Percentiles rank a stretch among this genome's conserved stretches.
Conservation (phyloP, 2,888 invertebrate species). For the Trichogramma evanescens region DNA sequence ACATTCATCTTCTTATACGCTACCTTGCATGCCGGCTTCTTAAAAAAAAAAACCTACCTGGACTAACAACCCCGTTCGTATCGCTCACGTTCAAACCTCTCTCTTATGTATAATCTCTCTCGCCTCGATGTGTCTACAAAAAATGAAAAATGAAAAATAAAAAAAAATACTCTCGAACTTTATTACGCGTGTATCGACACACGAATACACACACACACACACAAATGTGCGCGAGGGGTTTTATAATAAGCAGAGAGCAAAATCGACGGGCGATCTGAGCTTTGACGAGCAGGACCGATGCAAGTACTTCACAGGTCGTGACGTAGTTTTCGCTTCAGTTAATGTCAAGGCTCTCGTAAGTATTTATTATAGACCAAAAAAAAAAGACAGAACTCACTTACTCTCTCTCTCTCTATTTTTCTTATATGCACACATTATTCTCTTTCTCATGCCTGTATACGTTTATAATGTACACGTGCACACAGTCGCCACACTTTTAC, state of each 20-base stretch:
- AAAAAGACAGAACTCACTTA: neutral
- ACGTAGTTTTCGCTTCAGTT: conserved; percentile 52
- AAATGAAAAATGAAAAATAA: neutral
- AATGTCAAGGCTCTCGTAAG: conserved; percentile 61
- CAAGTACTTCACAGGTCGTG: conserved; percentile 35
- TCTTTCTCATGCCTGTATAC: no score
- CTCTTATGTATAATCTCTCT: no score
- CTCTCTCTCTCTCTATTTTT: neutral
- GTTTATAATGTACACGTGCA: no score
- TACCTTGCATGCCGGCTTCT: neutral
- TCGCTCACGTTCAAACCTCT: no score
- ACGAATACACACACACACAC: neutral
- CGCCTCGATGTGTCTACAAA: neutral
- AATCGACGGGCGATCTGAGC: conserved; percentile 51
- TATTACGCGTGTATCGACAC: no score
- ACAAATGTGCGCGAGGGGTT: no score
- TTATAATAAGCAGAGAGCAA: conserved; percentile 48
- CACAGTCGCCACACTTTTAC: no score
- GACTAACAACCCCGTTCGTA: no score
- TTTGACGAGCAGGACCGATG: conserved; percentile 41
- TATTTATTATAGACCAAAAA: conserved; percentile 25
- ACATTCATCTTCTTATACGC: no score
- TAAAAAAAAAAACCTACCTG: no score
- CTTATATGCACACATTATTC: no score
- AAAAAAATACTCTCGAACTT: neutral